Base-by-base conservation (phyloP, 2,113 vertebrate species). In the Callipepla californica region DNA sequence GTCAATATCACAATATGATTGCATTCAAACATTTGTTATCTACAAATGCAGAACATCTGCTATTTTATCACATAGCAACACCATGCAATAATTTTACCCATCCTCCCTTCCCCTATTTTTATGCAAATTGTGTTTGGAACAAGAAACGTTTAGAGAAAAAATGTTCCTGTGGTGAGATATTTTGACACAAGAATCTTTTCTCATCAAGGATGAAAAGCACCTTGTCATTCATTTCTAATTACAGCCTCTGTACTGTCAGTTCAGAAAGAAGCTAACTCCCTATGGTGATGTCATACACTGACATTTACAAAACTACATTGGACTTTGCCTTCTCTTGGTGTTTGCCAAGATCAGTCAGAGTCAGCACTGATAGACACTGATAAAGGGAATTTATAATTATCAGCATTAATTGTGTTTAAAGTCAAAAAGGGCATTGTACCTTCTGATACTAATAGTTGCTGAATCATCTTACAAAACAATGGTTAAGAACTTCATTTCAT, bases 151-250 rank as follows among this genome's bases (percentile, higher is more conserved):
- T 76, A 94, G 40, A 94, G 94, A 94, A 97, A 32, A 97, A 97
- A 69, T 91, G 80, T 90, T 98, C 82, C 78, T 96, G 58, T 22
- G 10, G 48, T 87, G 87, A 97, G 96, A 87, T 96, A 97, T 96
- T 98, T 97, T 98, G 96, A 97, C 96, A 97, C 48, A 76, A 95
- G 96, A 95, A 93, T 96, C 75, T 96, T 96, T 96, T 58, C 63
- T 96, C 53, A 5, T 97, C 94, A 93, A 93, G 96, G 95, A 96
- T 84, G 84, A 97, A 97, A 97, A 96, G 91, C 80, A 96, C 80
- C 92, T 89, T 97, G 96, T 97, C 96, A 96, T 85, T 97, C 84
- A 95, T 87, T 96, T 94, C 94, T 97, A 97, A 97, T 97, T 97
- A 94, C 92, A 91, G 62, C 45, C 65, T 95, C 48, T 1, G 23